Base-by-base conservation (phyloP, 2,888 invertebrate species). In the Diplazon laetatorius region DNA sequence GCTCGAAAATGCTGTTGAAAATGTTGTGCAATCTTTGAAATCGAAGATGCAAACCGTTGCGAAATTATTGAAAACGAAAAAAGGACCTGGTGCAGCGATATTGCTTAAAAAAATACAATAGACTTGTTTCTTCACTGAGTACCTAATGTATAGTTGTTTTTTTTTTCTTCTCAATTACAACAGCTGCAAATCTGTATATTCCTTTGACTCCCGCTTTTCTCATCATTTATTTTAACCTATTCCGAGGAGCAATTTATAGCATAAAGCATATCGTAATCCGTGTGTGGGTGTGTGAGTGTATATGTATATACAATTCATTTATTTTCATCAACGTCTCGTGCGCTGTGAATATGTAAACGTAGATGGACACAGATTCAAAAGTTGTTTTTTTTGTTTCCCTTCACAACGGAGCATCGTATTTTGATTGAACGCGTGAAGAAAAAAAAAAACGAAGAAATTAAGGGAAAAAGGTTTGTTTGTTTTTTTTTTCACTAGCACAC, bases 1-100 rank as follows among this genome's bases (percentile, higher is more conserved):
- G 18, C 92, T 95, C 50, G 95, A 96, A 90, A 94, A 93, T 85
- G 94, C 93, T 83, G 87, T 89, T 0, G 91, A 92, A 6, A 87
- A 87, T 5, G 88, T 92, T 6, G 92, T 92, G 20, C 89, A 89
- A 22, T 86, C 90, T 65, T 84, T 95, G 1, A 92, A 92, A 83
- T 87, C 90, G 39, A 92, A 93, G 83, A 84, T 95, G 0, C 91
- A 92, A 84, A 86, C 91, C 0, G 89, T 93, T 44, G 70, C 86
- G 0, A 90, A 89, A 59, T 80, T 90, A 25, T 86, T 96, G 62
- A 93, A 93, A 84, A 89, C 91, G 44, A 93, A 94, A 86, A 90
- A 91, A 5, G 92, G 92, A 9, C 89, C 93, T 60, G 96, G 95
- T 9, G 93, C 95, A 1, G 94, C 94, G 87, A 91, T 95, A 82